A percentile compares a stretch with the other conserved stretches of the same genome.
Evolutionary conservation across 1,140 invertebrate genomes (phyloP).

Genomic region (Bombyx mandarina): DNA sequence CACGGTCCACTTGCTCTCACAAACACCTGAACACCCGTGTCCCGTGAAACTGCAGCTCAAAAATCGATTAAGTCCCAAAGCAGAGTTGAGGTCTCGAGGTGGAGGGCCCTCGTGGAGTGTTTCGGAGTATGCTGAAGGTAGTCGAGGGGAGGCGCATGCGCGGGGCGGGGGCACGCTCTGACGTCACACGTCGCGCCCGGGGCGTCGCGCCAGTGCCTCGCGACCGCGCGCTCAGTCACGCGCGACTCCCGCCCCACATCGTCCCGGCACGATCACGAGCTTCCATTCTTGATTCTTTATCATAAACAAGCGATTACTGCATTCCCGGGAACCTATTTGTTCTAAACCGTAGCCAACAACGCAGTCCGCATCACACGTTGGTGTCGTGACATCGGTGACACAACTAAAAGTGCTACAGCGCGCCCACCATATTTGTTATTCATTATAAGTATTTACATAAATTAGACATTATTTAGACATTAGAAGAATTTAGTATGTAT

Average conservation of each 20-base stretch:
- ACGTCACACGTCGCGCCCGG: constrained; percentile 57
- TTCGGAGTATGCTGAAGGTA: constrained; percentile 42
- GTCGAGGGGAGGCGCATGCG: constrained; percentile 40
- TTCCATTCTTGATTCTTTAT: constrained; percentile 49
- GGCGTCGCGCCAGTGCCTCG: constrained; percentile 46
- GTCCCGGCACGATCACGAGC: constrained; percentile 45
- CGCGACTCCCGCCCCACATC: constrained; percentile 50
- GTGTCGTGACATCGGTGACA: constrained; percentile 16
- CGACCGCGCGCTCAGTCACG: constrained; percentile 53
- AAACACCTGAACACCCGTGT: constrained; percentile 21
- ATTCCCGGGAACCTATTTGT: constrained; percentile 4
- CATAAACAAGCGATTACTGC: constrained; percentile 28
- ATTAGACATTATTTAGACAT: constrained; percentile 3
- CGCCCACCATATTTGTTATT: constrained; percentile 10
- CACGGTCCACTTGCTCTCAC: constrained; percentile 1
- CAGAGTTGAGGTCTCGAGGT: constrained; percentile 63
- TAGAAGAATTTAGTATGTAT: no score
- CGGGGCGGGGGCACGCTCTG: constrained; percentile 44
- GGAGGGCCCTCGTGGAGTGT: constrained; percentile 53
- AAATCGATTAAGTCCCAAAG: constrained; percentile 66
- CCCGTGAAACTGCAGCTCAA: constrained; percentile 47
- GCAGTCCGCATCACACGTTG: constrained; percentile 17
- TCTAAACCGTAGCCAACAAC: neutral
- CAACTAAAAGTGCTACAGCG: constrained; percentile 9
- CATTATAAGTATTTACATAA: constrained; percentile 20